Evolutionary conservation across 2,888 invertebrate species (phyloP).

Genomic region (Orgyia antiqua): DNA sequence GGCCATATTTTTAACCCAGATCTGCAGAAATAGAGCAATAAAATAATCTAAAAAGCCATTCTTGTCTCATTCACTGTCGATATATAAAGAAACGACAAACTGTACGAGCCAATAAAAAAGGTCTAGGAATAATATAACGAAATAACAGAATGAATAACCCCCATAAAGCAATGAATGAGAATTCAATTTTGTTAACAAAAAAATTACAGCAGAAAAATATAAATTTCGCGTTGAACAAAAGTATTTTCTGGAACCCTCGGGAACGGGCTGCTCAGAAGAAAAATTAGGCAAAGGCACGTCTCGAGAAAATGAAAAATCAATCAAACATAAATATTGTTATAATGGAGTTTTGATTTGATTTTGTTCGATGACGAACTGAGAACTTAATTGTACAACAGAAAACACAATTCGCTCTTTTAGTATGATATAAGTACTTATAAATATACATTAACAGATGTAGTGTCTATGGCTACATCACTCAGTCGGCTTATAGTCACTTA

Average conservation of each 20-base stretch:
- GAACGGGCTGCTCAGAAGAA: slow-evolving; percentile 5
- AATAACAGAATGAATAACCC: slow-evolving; percentile 45
- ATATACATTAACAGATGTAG: no score
- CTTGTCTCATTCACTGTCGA: slow-evolving; percentile 3
- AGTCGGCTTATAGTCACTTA: no score
- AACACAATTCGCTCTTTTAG: no score
- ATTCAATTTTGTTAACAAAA: slow-evolving; percentile 64
- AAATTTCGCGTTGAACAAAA: slow-evolving; percentile 34
- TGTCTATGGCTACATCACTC: no score
- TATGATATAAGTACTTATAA: no score
- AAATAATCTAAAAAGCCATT: slow-evolving; percentile 5
- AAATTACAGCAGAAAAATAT: slow-evolving; percentile 33
- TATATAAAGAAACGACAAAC: slow-evolving; percentile 13
- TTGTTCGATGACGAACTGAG: no score
- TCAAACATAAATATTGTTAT: slow-evolving; percentile 5
- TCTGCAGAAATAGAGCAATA: neutral
- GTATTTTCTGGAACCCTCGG: slow-evolving; percentile 28
- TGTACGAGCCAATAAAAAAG: slow-evolving; percentile 16
- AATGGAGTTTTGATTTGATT: no score
- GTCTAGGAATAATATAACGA: slow-evolving; percentile 28
- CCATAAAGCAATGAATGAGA: slow-evolving; percentile 55
- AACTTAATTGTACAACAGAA: no score
- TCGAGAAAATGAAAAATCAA: slow-evolving; percentile 10
- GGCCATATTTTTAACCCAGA: neutral
- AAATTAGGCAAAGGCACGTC: slow-evolving; percentile 16